These are phyloP conservation scores for Rapana venosa DNA, from an alignment of 2,888 invertebrate species.

Conservation along the genomic window DNA sequence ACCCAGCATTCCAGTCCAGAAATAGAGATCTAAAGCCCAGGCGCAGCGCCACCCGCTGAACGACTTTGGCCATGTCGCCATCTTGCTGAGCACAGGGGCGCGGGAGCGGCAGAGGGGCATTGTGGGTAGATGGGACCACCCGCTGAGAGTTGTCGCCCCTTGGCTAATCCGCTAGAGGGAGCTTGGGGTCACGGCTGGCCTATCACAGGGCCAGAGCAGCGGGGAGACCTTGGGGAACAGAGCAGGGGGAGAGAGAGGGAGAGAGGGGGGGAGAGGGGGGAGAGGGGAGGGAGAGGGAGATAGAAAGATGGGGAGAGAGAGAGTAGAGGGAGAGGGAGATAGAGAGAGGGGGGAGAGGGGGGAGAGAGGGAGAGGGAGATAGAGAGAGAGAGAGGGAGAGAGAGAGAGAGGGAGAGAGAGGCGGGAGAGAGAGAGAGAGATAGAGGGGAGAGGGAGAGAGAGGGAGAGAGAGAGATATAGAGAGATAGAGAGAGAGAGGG, in stretches of 20 bases:
- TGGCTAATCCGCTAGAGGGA: constrained; percentile 27
- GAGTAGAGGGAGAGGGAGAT: neutral
- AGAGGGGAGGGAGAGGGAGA: neutral
- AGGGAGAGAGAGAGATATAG: neutral
- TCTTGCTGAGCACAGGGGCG: neutral
- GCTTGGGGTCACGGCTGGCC: constrained; percentile 16
- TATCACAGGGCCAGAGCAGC: constrained; percentile 7
- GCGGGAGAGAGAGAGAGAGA: neutral
- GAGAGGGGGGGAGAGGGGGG: neutral
- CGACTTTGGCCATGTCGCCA: neutral
- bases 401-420: neutral
- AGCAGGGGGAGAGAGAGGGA: neutral
- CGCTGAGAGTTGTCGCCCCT: constrained; percentile 30
- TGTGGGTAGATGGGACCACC: constrained; percentile 35
- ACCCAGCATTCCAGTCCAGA: neutral
- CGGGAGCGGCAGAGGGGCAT: constrained; percentile 11
- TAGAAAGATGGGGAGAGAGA: constrained; percentile 12
- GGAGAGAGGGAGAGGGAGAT: neutral
- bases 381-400: neutral
- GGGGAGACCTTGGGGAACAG: neutral
- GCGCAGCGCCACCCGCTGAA: neutral
- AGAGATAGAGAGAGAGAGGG: neutral
- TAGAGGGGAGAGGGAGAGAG: neutral
- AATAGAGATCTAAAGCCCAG: neutral
- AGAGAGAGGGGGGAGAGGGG: neutral